Base-by-base conservation (phyloP, 2,113 vertebrate genomes). In the Lampris incognitus region DNA sequence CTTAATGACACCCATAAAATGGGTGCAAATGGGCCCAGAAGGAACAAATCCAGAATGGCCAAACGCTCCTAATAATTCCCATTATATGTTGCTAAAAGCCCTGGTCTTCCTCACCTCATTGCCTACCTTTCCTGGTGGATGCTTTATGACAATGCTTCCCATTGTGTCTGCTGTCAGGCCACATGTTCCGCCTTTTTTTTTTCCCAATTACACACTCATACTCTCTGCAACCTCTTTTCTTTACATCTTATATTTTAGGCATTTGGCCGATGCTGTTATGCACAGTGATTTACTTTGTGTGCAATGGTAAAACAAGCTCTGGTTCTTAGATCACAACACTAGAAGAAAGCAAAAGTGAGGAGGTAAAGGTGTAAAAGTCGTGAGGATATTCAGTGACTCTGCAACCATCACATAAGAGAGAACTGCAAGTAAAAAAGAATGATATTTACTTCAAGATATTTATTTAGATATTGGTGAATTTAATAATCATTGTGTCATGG, bases 61-160 rank as follows among this genome's bases (percentile, higher is more conserved):
- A 58, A 84, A 42, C 62, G 61, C 77, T 68, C 52, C 74, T 52
- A 52, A 52, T 73, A 65, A 79, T 73, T 72, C 65, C 83, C 69
- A 57, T 79, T 71, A 81, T 61, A 50, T 13, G 36, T 2, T 68
- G 78, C 78, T 85, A 82, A 88, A 85, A 84, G 81, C 69, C 69
- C 56, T 5, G 37, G 76, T 72, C 64, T 64, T 78, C 57, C 24
- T 78, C 64, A 81, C 60, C 55, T 57, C 68, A 51, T 58, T 52
- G 50, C 51, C 11, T 55, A 54, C 61, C 52, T 76, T 69, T 56
- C 59, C 59, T 69, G 72, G 51, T 54, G 56, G 67, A 76, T 75
- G 60, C 36, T 55, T 55, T 85, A 75, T 82, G 69, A 78, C 44
- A 46, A 2, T 46, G 3, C 44, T 6, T 46, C 44, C 44, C 44